A percentile compares a stretch with the other conserved stretches of the same genome.
These are phyloP conservation scores for Epicampocera succincta DNA, from an alignment of 2,888 invertebrate species.

Conservation along the genomic window DNA sequence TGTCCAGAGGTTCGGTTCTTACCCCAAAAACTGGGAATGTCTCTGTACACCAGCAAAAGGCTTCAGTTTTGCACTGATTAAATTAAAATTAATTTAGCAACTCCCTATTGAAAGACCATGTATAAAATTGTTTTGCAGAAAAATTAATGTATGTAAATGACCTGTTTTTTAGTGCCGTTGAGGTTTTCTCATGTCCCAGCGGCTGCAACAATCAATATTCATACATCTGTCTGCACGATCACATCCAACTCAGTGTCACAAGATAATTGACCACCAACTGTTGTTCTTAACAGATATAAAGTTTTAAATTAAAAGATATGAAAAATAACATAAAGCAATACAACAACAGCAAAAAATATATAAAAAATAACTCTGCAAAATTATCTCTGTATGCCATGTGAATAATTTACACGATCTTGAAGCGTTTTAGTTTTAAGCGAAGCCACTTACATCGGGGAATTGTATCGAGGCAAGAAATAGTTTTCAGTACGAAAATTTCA, in stretches of 20 bases:
- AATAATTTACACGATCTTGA: constrained; percentile 62
- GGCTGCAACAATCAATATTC: too few relatives aligned
- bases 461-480: constrained; percentile 3
- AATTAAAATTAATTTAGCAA: too few relatives aligned
- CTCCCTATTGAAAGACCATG: too few relatives aligned
- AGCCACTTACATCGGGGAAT: background rate
- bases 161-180: too few relatives aligned
- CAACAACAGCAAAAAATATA: constrained; percentile 42
- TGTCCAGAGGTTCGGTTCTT: too few relatives aligned
- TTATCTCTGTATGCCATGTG: constrained; percentile 51
- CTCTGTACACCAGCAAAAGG: too few relatives aligned
- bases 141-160: too few relatives aligned
- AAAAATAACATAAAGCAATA: constrained; percentile 23
- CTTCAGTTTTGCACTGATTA: too few relatives aligned
- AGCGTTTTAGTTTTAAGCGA: constrained; percentile 21
- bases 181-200: too few relatives aligned
- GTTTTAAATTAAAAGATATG: constrained; percentile 50
- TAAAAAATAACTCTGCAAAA: constrained; percentile 59
- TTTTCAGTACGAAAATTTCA: background rate
- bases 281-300: constrained; percentile 19
- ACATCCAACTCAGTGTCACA: background rate
- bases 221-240: background rate
- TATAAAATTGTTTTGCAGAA: too few relatives aligned
- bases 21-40: too few relatives aligned
- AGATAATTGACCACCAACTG: constrained; percentile 20